phyloP scores from a whole-genome alignment of 2,888 invertebrate genomes.

The Nebria salina region DNA sequence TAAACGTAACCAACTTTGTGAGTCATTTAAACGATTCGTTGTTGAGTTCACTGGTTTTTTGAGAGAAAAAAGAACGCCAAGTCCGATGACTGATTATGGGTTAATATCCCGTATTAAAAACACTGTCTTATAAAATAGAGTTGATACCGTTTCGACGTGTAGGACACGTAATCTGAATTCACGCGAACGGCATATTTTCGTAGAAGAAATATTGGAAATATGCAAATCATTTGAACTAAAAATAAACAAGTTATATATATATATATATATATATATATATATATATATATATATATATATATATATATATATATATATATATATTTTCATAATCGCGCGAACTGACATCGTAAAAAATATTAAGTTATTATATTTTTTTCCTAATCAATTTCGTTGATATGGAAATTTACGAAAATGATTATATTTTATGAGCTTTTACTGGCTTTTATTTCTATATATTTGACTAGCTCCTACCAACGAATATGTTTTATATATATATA shows the following conservation, averaged over 20 bases:
- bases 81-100: constrained; percentile 1
- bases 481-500: too few relatives aligned
- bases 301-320: too few relatives aligned
- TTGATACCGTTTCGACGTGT: not conserved
- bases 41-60: not conserved
- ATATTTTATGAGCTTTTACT: not conserved
- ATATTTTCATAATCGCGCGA: not conserved
- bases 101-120: not conserved
- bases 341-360: not conserved
- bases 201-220: not conserved
- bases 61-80: not conserved
- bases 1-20: too few relatives aligned
- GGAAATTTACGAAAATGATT: not conserved
- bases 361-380: not conserved
- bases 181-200: not conserved
- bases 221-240: not conserved
- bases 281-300: too few relatives aligned
- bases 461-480: too few relatives aligned
- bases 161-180: not conserved
- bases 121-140: not conserved
- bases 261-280: too few relatives aligned
- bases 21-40: too few relatives aligned
- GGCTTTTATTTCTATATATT: too few relatives aligned
- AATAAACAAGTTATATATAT: not conserved
- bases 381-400: not conserved